Conservation (phyloP, 1,140 invertebrate species). For the Hormaphis cornu region DNA sequence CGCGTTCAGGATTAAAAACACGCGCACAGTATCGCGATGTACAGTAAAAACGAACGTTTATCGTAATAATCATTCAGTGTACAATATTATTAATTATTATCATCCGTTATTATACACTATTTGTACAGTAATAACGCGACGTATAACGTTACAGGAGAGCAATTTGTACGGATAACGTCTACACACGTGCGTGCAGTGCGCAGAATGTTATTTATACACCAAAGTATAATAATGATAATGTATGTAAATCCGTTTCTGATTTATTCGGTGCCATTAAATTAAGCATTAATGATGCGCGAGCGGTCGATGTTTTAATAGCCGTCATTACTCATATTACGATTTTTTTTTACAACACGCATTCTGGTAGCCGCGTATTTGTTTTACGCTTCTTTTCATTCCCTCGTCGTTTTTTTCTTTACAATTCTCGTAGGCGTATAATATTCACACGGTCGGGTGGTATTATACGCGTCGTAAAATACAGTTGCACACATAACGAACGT, state of each 20-base stretch:
- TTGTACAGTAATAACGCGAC: neutral
- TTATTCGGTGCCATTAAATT: slow-evolving; percentile 28
- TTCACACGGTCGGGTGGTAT: no score
- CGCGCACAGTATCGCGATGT: no score
- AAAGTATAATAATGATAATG: no score
- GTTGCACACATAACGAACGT: no score
- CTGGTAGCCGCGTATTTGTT: slow-evolving; percentile 18
- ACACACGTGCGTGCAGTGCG: neutral
- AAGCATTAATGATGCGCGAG: slow-evolving; percentile 18
- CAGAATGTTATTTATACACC: no score
- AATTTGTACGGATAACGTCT: slow-evolving; percentile 30
- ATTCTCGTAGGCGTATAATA: no score
- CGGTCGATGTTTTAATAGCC: slow-evolving; percentile 8
- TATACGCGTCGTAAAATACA: no score
- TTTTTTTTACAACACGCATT: neutral
- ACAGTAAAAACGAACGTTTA: no score
- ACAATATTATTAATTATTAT: no score
- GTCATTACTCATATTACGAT: slow-evolving; percentile 24
- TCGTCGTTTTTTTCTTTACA: no score
- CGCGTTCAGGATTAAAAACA: neutral
- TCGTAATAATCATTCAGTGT: no score
- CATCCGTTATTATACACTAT: no score
- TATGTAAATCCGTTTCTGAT: slow-evolving; percentile 27
- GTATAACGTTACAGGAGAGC: neutral
- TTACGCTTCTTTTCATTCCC: neutral